Conservation (phyloP, 1,140 invertebrate species). For the Rhagoletis zephyria region DNA sequence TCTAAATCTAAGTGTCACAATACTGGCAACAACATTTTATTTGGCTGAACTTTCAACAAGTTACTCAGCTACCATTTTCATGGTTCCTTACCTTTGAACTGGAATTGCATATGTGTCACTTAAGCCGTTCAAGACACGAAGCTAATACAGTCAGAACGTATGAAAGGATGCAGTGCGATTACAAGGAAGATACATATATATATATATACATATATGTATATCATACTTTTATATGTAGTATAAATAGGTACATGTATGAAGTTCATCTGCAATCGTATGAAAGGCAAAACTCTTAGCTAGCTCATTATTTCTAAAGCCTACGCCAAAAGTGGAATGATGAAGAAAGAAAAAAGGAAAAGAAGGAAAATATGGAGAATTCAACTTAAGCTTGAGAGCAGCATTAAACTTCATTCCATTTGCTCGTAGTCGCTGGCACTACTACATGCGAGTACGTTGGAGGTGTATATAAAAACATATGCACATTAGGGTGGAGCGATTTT, state of each 20-base stretch:
- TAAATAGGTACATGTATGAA: neutral
- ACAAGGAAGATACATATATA: no score
- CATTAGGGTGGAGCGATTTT: no score
- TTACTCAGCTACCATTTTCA: neutral
- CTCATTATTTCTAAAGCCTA: conserved; percentile 23
- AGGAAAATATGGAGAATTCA: neutral
- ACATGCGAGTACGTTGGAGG: neutral
- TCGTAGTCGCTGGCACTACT: no score
- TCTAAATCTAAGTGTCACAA: no score
- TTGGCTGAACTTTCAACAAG: neutral
- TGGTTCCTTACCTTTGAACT: neutral
- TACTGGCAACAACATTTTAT: no score
- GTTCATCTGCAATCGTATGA: neutral
- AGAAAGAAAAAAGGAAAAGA: neutral
- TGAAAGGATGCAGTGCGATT: neutral
- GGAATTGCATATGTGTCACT: conserved; percentile 9
- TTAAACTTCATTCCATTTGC: conserved; percentile 36
- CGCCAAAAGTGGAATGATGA: neutral
- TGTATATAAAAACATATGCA: neutral
- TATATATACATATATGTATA: neutral
- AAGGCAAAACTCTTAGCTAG: neutral
- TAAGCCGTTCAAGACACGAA: neutral
- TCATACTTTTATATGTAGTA: neutral
- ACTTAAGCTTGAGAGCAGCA: conserved; percentile 38
- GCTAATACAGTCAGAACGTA: conserved; percentile 2